Conservation (phyloP, 2,113 vertebrate species). For the Cricetomys ansorgei region DNA sequence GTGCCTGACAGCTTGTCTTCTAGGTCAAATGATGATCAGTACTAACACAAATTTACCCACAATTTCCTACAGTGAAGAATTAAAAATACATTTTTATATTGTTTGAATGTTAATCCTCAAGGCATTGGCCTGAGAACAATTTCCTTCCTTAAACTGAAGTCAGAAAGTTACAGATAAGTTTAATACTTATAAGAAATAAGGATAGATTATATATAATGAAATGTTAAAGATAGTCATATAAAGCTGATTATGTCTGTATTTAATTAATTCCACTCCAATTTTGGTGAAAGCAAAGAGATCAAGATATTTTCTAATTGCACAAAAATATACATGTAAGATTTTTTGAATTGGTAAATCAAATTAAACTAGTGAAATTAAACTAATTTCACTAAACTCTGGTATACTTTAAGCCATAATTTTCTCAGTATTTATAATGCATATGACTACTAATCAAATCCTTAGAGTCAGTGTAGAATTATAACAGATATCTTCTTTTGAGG, state of each 20-base stretch:
- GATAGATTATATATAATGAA: conserved; percentile 6
- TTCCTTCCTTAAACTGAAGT: background rate
- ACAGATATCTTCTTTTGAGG: conserved; percentile 5
- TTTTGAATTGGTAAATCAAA: conserved; percentile 4
- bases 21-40: background rate
- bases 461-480: background rate
- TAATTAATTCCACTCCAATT: conserved; percentile 36
- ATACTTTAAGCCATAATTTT: background rate
- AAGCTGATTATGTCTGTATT: conserved; percentile 5
- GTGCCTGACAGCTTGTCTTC: background rate
- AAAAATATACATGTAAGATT: background rate
- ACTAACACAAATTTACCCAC: background rate
- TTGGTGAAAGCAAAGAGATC: background rate
- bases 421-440: background rate
- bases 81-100: background rate
- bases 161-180: background rate
- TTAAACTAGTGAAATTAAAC: conserved; percentile 28
- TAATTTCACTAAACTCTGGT: conserved; percentile 18
- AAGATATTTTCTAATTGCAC: background rate
- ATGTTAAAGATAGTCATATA: background rate
- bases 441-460: background rate
- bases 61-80: background rate
- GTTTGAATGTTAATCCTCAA: background rate
- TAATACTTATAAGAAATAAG: background rate
- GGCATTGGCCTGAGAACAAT: background rate